phyloP scores from a whole-genome alignment of 2,113 vertebrate genomes.

The Trichechus manatus region DNA sequence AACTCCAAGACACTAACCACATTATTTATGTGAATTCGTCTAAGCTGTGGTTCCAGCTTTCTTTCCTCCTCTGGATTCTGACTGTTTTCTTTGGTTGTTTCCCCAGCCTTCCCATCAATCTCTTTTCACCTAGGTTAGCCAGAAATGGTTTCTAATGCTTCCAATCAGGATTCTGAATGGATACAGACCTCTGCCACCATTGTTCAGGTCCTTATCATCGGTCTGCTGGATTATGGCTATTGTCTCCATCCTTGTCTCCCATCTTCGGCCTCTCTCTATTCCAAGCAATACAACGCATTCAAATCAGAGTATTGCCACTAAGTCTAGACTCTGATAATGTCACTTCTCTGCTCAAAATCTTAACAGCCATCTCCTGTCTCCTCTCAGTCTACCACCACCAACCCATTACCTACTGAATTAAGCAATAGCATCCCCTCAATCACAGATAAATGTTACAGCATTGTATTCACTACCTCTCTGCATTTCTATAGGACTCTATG shows the following conservation, averaged over 20 bases:
- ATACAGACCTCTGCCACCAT: too few species aligned
- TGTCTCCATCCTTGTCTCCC: not conserved
- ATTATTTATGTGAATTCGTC: not conserved
- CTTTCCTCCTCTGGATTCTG: too few species aligned
- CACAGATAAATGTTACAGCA: not conserved
- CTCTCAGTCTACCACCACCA: not conserved
- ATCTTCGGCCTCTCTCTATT: not conserved
- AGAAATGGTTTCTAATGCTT: not conserved
- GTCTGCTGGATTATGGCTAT: not conserved
- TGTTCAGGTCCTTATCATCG: not conserved
- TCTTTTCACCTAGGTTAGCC: not conserved
- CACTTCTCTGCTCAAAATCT: not conserved
- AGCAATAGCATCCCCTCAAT: not conserved
- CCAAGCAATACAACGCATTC: not conserved
- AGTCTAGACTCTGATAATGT: not conserved
- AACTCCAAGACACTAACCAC: not conserved
- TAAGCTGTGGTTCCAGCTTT: not conserved
- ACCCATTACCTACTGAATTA: not conserved
- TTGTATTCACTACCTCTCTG: not conserved
- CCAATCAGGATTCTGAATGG: not conserved
- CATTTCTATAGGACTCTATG: not conserved
- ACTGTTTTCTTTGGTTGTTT: not conserved
- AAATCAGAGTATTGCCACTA: not conserved
- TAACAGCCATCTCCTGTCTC: not conserved
- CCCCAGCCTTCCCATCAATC: not conserved